Base-by-base conservation (phyloP, 2,797 vertebrate genomes). In the Rousettus madagascariensis region DNA sequence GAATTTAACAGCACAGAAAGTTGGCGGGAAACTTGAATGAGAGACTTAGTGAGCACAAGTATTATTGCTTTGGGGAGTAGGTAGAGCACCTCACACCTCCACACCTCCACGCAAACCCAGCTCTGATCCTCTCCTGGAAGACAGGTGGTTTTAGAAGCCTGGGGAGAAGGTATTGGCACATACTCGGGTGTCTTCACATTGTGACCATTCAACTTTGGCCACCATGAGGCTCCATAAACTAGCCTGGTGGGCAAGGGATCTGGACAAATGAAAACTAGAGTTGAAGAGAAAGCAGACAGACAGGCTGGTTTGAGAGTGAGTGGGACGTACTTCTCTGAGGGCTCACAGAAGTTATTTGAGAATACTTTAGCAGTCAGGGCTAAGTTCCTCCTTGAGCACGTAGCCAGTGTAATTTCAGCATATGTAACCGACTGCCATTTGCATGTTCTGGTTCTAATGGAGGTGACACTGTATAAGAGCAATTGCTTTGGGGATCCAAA, bases 61-160 rank as follows among this genome's bases (percentile, higher is more conserved):
- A 8, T 33, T 7, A 6, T n/a, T 24, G n/a, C 66, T 55, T 16
- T 22, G n/a, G 53, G 11, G 4, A 8, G 4, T 0, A 43, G 49
- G 11, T 8, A 33, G 57, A 38, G 24, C 24, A 4, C 6, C 9
- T 16, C 22, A 22, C 36, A 10, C 51, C n/a, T 43, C 59, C 13
- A 38, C 2, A 28, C 24, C 59, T 80, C 36, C 10, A 16, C 2
- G 20, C 41, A 77, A 36, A 74, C 26, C 79, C 49, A 82, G 65
- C 36, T 43, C 61, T 68, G 84, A 43, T 30, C 53, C 15, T 49
- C 38, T 3, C 43, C 26, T 3, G 0, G 53, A 11, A 55, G 74
- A 38, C n/a, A 16, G 4, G 30, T 4, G 33, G 49, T 26, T 69
- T 46, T 20, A 65, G 78, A 51, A 78, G 57, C 24, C 41, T 63